These are phyloP conservation scores for Pyrocephalus nanus DNA, from an alignment of 2,797 vertebrate genomes.

Conservation along the genomic window DNA sequence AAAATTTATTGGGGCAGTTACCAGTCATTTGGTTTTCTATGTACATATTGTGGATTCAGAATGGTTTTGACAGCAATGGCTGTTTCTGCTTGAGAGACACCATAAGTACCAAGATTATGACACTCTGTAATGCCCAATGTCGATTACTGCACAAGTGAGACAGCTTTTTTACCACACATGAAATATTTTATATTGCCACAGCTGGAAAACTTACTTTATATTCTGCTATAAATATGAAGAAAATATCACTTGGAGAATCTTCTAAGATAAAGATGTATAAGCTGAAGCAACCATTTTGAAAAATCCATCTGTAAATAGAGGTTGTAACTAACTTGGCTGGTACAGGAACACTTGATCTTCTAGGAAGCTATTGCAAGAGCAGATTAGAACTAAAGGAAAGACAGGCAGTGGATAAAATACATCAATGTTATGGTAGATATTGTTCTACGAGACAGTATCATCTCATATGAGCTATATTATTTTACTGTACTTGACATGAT, in stretches of 20 bases:
- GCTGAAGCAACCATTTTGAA: background rate
- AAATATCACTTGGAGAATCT: slow-evolving; percentile 18
- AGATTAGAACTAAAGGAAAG: background rate
- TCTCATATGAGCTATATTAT: background rate
- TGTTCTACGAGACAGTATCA: background rate
- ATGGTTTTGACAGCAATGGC: background rate
- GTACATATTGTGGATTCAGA: background rate
- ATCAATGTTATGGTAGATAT: background rate
- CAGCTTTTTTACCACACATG: background rate
- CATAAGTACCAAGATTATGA: background rate
- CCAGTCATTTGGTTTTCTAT: background rate
- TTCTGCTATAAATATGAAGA: background rate
- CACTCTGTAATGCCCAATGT: background rate
- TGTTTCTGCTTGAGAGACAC: slow-evolving; percentile 15
- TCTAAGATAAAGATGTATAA: background rate
- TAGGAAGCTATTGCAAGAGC: background rate
- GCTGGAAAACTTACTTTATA: slow-evolving; percentile 3
- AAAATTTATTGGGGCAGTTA: background rate
- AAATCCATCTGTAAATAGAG: background rate
- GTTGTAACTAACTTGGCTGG: background rate
- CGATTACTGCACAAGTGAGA: background rate
- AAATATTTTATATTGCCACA: background rate
- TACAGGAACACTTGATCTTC: background rate
- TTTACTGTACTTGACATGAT: background rate
- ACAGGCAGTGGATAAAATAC: background rate